Base-by-base conservation (phyloP, 2,888 invertebrate genomes). In the Corbicula japonica region DNA sequence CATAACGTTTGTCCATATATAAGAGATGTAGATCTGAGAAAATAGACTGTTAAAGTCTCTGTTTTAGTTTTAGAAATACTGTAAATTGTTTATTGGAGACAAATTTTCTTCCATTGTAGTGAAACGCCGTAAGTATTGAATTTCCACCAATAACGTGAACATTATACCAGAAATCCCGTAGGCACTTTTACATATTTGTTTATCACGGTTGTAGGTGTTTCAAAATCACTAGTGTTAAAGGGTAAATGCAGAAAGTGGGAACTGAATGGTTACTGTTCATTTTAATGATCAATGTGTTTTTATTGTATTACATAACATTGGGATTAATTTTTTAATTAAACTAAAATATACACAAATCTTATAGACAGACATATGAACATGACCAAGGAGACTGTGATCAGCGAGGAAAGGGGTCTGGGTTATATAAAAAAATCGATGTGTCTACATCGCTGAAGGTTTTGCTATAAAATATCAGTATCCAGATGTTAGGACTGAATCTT, bases 71-170 rank as follows among this genome's bases (percentile, higher is more conserved):
- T 8, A 12, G 18, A 15, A 8, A 38, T 12, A 38, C 18, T 38
- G 18, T 38, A 15, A 38, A 8, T 15, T 15, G 41, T 12, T 38
- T 8, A 12, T 12, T 34, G 21, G 32, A 34, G 32, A 56, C 32
- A 2, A 1, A 56, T 34, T 6, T 21, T 21, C 35, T 56, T 56
- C 32, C 35, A 56, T 56, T 56, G 23, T 56, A 56, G 56, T 34
- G 56, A 56, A 56, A 12, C n/a, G 21, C 34, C 30, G 56, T 56
- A 34, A 56, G 56, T 56, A 56, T 56, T 32, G 10, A 48, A 48
- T 23, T 48, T 12, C 30, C 12, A 8, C 30, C 10, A 30, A 1
- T 26, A 26, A 15, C 30, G 18, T 56, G 35, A 34, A 21, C 21
- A 23, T 18, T 56, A 34, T n/a, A 18, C 52, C n/a, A 2, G 1